phyloP scores from a whole-genome alignment of 2,113 vertebrate genomes.

The Sinosuthora webbiana region DNA sequence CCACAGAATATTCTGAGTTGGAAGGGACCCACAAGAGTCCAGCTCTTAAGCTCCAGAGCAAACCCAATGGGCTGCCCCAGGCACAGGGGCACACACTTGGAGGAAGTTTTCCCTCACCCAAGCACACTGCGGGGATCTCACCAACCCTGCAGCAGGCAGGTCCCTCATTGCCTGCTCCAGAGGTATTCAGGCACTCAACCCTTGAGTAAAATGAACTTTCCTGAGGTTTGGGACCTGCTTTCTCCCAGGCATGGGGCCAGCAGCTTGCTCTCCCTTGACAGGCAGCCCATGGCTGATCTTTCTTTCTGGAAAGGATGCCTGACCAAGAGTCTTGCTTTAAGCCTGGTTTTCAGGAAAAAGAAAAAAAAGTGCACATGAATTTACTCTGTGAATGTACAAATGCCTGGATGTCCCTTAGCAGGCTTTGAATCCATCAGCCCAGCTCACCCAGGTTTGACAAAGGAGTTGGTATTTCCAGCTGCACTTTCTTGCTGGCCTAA shows the following conservation, averaged over 20 bases:
- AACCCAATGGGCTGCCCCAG: background rate
- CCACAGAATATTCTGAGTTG: background rate
- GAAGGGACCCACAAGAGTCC: background rate
- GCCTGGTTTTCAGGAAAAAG: background rate
- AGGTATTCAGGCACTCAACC: background rate
- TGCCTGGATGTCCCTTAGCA: background rate
- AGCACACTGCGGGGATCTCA: background rate
- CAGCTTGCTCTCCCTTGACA: background rate
- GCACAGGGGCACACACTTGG: fast-evolving
- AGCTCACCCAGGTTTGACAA: background rate
- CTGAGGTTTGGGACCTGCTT: background rate
- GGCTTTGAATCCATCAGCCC: background rate
- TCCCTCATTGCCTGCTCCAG: fast-evolving
- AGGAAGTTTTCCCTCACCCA: background rate
- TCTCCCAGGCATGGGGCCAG: background rate
- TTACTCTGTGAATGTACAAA: background rate
- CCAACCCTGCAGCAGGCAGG: background rate
- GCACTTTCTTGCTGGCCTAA: background rate
- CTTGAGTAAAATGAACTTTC: background rate
- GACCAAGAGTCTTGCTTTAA: background rate
- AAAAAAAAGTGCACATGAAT: fast-evolving
- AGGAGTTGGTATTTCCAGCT: background rate
- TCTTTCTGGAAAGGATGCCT: background rate
- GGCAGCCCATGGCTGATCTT: background rate
- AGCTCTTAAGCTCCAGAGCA: background rate